These are phyloP conservation scores for Celastrina argiolus DNA, from an alignment of 2,888 invertebrate genomes.

Conservation along the genomic window DNA sequence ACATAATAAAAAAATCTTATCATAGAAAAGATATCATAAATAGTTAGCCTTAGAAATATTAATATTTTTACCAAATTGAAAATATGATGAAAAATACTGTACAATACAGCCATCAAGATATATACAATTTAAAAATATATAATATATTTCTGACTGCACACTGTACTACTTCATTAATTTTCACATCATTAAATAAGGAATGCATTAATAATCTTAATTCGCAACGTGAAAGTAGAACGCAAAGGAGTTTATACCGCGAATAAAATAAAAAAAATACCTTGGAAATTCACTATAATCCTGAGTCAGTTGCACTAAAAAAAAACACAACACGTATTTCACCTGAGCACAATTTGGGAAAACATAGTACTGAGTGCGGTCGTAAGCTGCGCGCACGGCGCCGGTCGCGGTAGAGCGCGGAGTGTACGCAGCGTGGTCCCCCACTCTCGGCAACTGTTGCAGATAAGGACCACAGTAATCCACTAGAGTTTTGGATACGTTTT, in stretches of 20 bases:
- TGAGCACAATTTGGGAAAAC: conserved; percentile 62
- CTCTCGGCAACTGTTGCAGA: conserved; percentile 38
- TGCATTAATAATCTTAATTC: neutral
- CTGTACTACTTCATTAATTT: no score
- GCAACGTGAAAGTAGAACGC: conserved; percentile 58
- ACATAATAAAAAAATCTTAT: no score
- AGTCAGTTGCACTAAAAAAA: conserved; percentile 40
- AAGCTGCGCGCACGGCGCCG: conserved; percentile 50
- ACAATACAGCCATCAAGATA: no score
- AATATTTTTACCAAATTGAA: no score
- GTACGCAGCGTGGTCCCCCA: conserved; percentile 49
- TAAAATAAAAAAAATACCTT: conserved; percentile 54
- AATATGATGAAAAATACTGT: no score
- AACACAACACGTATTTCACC: conserved; percentile 58
- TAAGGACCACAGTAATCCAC: neutral
- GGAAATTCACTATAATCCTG: conserved; percentile 50
- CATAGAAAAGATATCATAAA: no score
- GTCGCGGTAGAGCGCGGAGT: conserved; percentile 58
- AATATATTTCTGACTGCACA: no score
- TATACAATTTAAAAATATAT: no score
- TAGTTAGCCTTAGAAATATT: no score
- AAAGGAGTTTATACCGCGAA: conserved; percentile 52
- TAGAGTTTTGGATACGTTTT: no score
- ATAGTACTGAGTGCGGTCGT: conserved; percentile 51
- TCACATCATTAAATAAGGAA: no score